Conservation (phyloP, 2,113 vertebrate genomes). For the Ameiurus melas region DNA sequence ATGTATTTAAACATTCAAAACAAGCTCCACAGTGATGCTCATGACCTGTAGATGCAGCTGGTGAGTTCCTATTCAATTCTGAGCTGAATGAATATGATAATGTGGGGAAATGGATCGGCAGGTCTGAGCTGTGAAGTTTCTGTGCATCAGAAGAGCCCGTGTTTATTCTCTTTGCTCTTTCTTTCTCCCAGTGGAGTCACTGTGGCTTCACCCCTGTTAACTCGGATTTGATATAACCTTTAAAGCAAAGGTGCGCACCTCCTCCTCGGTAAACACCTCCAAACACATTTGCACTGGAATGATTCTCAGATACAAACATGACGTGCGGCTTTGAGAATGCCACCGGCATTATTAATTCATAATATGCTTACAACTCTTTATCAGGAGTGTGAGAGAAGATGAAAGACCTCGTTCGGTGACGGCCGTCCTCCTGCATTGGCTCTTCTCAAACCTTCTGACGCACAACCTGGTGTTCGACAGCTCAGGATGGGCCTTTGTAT, state of each 20-base stretch:
- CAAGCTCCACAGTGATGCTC: conserved; percentile 3
- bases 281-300: conserved; percentile 52
- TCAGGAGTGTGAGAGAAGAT: conserved; percentile 37
- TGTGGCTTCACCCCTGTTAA: conserved; percentile 52
- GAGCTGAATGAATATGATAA: conserved; percentile 20
- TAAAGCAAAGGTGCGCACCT: conserved; percentile 47
- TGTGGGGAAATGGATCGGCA: conserved; percentile 31
- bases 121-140: conserved; percentile 34
- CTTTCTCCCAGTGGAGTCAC: conserved; percentile 35
- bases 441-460: conserved; percentile 51
- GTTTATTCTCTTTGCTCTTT: conserved; percentile 58
- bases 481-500: conserved; percentile 49
- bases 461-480: conserved; percentile 50
- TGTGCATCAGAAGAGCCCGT: conserved; percentile 47
- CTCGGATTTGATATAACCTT: conserved; percentile 63
- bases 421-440: conserved; percentile 34
- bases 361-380: conserved; percentile 56
- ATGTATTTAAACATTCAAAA: too few relatives aligned
- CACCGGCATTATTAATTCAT: conserved; percentile 57
- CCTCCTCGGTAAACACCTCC: conserved; percentile 54
- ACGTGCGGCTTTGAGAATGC: conserved; percentile 43
- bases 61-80: background rate
- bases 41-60: conserved; percentile 18
- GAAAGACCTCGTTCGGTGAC: conserved; percentile 45
- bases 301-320: conserved; percentile 54